phyloP scores from a whole-genome alignment of 2,888 invertebrate species.

The Osmoderma eremita region DNA sequence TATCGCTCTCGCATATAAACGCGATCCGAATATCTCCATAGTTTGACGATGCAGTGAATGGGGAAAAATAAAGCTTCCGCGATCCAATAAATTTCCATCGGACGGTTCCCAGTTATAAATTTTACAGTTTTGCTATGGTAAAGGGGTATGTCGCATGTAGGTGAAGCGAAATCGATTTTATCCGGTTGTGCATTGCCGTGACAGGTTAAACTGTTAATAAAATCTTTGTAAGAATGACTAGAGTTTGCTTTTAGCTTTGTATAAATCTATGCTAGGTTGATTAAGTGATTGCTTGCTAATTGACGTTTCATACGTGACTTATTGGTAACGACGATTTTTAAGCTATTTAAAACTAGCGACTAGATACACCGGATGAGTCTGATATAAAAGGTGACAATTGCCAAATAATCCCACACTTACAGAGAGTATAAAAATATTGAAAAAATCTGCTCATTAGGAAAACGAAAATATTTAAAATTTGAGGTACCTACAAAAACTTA shows the following conservation, averaged over 20 bases:
- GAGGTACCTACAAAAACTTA: no score
- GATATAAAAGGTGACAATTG: no score
- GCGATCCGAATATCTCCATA: constrained; percentile 18
- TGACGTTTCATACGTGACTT: neutral
- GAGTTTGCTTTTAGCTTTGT: neutral
- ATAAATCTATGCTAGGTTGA: neutral
- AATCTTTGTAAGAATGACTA: neutral
- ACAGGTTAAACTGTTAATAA: constrained; percentile 25
- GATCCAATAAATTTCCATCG: constrained; percentile 26
- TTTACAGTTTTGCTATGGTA: neutral
- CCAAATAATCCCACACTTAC: no score
- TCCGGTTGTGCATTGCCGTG: neutral
- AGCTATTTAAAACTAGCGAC: no score
- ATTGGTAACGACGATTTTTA: no score
- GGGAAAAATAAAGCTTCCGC: constrained; percentile 28
- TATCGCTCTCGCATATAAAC: constrained; percentile 21
- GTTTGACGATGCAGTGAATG: constrained; percentile 31
- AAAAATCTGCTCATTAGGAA: no score
- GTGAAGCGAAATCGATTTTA: constrained; percentile 16
- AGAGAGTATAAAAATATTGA: no score
- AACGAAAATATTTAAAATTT: no score
- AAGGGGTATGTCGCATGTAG: constrained; percentile 4
- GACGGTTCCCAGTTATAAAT: constrained; percentile 18
- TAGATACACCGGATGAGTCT: no score
- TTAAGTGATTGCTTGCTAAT: neutral